Evolutionary conservation across 2,797 vertebrate genomes (phyloP).

Genomic region (Hylomyscus alleni): DNA sequence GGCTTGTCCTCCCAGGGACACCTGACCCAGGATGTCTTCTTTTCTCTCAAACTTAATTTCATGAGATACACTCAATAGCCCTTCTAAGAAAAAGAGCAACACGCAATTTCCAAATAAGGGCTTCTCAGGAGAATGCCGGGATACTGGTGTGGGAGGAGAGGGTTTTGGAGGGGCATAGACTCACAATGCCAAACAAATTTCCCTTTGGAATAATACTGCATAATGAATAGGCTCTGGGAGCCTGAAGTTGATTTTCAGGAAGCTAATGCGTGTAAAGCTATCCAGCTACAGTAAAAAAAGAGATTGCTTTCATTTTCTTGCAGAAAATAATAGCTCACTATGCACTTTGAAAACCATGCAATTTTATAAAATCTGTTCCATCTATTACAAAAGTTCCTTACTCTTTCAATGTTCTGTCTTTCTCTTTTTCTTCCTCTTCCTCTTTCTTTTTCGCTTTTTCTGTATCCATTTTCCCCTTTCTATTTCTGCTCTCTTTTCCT

Average conservation of each 20-base stretch:
- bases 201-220: constrained; percentile 5
- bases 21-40: not conserved
- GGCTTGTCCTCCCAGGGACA: not conserved
- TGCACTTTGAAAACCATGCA: not conserved
- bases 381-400: not conserved
- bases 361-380: constrained; percentile 27
- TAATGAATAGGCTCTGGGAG: not conserved
- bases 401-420: not conserved
- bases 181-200: not conserved
- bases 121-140: not conserved
- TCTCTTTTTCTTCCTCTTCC: not conserved
- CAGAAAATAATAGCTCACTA: not conserved
- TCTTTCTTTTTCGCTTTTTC: not conserved
- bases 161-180: too few relatives aligned
- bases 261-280: not conserved
- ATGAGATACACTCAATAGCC: not conserved
- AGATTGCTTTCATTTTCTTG: constrained; percentile 22
- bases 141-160: not conserved
- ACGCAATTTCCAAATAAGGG: not conserved
- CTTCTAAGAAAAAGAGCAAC: rapidly evolving
- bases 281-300: not conserved
- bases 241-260: not conserved
- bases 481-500: not conserved
- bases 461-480: not conserved
- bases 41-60: not conserved